Conservation (phyloP, 2,888 invertebrate genomes). For the Embidobia sp. region DNA sequence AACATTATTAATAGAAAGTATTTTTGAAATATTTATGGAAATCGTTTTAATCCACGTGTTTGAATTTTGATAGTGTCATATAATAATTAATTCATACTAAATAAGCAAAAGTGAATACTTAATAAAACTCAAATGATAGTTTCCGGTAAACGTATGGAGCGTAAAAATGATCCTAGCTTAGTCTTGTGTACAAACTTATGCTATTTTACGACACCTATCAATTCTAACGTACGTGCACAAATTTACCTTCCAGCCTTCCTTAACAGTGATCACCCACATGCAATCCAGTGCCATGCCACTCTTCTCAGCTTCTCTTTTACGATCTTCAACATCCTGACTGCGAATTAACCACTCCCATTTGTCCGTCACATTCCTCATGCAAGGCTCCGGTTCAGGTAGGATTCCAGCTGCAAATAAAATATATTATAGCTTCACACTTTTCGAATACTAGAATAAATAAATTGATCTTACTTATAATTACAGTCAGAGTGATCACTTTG, state of each 20-base stretch:
- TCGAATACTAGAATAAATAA: slow-evolving; percentile 33
- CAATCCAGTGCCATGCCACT: slow-evolving; percentile 87
- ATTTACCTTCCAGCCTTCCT: slow-evolving; percentile 85
- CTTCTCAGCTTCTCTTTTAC: slow-evolving; percentile 82
- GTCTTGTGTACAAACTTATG: too few relatives aligned
- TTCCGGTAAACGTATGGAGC: too few relatives aligned
- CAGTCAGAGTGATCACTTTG: too few relatives aligned
- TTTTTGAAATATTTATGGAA: too few relatives aligned
- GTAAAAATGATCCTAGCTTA: too few relatives aligned
- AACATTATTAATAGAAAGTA: too few relatives aligned
- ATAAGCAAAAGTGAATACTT: too few relatives aligned
- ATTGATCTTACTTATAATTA: slow-evolving; percentile 29
- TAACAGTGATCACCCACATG: slow-evolving; percentile 88
- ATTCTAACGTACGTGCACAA: slow-evolving; percentile 12
- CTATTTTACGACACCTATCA: not conserved
- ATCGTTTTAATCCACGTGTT: too few relatives aligned
- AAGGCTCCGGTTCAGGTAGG: slow-evolving; percentile 84
- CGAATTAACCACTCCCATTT: slow-evolving; percentile 83
- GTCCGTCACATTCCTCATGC: slow-evolving; percentile 83
- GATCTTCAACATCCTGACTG: slow-evolving; percentile 84
- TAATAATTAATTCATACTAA: too few relatives aligned
- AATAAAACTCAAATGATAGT: too few relatives aligned
- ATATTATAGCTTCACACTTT: slow-evolving; percentile 70
- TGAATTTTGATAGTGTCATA: too few relatives aligned
- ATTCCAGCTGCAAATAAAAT: slow-evolving; percentile 77